Percentiles rank a stretch among this genome's conserved stretches.
Conservation (phyloP, 2,888 invertebrate genomes). For the Acanthosepion esculentum region DNA sequence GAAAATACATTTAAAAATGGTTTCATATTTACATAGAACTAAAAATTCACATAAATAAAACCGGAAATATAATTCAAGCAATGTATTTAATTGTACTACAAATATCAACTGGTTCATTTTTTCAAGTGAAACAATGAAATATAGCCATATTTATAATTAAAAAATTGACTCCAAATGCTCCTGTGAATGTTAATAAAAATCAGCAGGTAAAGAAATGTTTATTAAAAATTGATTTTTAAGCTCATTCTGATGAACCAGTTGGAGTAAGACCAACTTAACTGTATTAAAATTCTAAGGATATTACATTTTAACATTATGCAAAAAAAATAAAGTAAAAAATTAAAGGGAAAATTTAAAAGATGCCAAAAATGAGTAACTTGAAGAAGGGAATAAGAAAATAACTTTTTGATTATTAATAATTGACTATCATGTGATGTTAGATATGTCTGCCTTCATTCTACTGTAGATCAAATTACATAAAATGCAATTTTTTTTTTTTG, state of each 20-base stretch:
- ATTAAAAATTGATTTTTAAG: neutral
- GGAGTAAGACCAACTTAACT: neutral
- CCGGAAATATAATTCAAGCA: neutral
- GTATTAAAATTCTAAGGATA: neutral
- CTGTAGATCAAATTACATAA: neutral
- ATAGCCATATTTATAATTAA: neutral
- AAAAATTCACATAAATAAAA: neutral
- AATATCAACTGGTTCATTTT: neutral
- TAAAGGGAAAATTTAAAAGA: neutral
- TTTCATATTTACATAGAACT: neutral
- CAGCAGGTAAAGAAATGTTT: neutral
- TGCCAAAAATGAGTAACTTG: neutral
- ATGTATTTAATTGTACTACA: neutral
- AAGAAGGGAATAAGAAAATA: neutral
- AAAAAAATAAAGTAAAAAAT: neutral
- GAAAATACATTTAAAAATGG: neutral
- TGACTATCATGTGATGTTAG: neutral
- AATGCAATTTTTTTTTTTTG: neutral
- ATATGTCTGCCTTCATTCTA: neutral
- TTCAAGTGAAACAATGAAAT: neutral
- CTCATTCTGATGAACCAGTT: neutral
- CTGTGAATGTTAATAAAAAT: neutral
- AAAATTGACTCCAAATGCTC: neutral
- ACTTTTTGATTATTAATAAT: neutral
- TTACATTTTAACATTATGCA: neutral